Percentiles rank a stretch among this genome's conserved stretches.
Conservation (phyloP, 2,888 invertebrate species). For the Molorchus minor region DNA sequence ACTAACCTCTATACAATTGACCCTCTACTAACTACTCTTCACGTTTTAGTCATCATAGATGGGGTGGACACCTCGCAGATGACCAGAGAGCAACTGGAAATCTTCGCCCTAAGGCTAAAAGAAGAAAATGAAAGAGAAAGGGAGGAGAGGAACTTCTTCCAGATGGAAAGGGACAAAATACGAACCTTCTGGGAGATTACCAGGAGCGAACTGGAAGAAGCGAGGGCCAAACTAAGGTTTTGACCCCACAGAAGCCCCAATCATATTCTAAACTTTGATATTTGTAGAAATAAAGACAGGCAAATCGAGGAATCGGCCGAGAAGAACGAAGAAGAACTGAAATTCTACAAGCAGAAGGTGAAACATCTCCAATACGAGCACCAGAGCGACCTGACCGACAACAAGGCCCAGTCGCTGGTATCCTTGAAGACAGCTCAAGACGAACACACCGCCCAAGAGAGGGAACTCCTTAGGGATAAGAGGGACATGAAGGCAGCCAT, state of each 20-base stretch:
- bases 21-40: too few relatives aligned
- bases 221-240: conserved; percentile 73
- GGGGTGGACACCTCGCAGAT: conserved; percentile 92
- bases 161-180: conserved; percentile 92
- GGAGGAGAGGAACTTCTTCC: conserved; percentile 95
- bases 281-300: conserved; percentile 75
- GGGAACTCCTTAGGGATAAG: conserved; percentile 79
- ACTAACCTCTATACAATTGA: too few relatives aligned
- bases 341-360: conserved; percentile 90
- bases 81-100: conserved; percentile 92
- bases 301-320: conserved; percentile 90
- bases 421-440: conserved; percentile 86
- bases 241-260: not conserved
- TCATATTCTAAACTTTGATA: not conserved
- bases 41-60: conserved; percentile 70
- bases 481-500: conserved; percentile 72
- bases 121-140: conserved; percentile 93
- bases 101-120: conserved; percentile 84
- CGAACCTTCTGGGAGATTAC: conserved; percentile 97
- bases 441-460: conserved; percentile 79
- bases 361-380: conserved; percentile 94
- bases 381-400: conserved; percentile 83
- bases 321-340: conserved; percentile 86
- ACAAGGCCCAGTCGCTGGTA: conserved; percentile 84
- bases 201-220: conserved; percentile 86